A percentile compares a stretch with the other conserved stretches of the same genome.
phyloP scores from a whole-genome alignment of 2,113 vertebrate genomes.

The Forbesichthys agassizii region DNA sequence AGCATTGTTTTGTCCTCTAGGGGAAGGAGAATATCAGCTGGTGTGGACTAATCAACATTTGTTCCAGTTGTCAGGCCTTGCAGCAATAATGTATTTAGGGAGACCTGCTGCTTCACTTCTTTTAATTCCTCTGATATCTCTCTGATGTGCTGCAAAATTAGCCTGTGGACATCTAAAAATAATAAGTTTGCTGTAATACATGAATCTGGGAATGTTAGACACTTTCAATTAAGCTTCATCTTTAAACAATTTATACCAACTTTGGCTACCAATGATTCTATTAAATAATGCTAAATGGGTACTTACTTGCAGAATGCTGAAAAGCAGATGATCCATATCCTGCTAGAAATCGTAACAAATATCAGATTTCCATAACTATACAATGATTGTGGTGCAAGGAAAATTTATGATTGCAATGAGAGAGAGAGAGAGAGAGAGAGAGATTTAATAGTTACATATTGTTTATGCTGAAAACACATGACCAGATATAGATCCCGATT shows the following conservation, averaged over 20 bases:
- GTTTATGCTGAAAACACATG: too few relatives aligned
- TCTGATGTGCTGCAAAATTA: not conserved
- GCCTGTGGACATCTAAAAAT: not conserved
- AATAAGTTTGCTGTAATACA: not conserved
- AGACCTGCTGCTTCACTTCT: conserved; percentile 1
- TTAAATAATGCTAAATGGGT: not conserved
- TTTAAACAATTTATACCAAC: not conserved
- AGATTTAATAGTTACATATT: too few relatives aligned
- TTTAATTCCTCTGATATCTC: not conserved
- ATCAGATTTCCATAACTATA: too few relatives aligned
- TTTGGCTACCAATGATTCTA: not conserved
- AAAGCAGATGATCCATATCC: not conserved
- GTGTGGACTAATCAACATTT: not conserved
- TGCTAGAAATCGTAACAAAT: too few relatives aligned
- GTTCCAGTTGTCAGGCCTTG: not conserved
- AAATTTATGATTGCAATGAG: too few relatives aligned
- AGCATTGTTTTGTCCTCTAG: conserved; percentile 1
- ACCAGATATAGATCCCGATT: too few relatives aligned
- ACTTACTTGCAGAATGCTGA: not conserved
- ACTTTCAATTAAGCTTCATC: not conserved
- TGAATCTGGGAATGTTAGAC: not conserved
- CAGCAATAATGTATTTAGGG: not conserved
- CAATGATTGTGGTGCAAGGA: too few relatives aligned
- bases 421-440: too few relatives aligned
- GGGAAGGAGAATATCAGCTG: not conserved